Evolutionary conservation across 2,888 invertebrate species (phyloP).

Genomic region (Stenoptilia bipunctidactyla): DNA sequence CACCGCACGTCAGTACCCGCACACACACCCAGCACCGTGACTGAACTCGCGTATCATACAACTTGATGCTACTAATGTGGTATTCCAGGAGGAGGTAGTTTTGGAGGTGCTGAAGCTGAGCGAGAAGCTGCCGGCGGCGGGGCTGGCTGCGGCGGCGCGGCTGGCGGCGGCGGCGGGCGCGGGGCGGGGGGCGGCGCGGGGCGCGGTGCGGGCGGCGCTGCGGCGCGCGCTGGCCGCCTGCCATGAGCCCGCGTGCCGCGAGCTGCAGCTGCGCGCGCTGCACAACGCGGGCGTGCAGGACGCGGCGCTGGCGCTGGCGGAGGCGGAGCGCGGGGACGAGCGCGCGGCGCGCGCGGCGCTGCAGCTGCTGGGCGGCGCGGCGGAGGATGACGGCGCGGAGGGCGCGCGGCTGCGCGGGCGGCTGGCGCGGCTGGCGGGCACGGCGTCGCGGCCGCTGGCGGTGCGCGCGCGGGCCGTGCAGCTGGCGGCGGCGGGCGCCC

Average conservation of each 20-base stretch:
- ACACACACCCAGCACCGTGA: no score
- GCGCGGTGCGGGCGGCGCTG: background rate
- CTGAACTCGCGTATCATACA: no score
- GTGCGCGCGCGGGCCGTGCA: background rate
- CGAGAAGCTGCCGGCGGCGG: background rate
- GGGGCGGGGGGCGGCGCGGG: background rate
- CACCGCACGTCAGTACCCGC: background rate
- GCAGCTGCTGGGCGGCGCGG: background rate
- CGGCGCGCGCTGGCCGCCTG: background rate
- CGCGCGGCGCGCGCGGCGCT: background rate
- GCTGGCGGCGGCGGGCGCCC: background rate
- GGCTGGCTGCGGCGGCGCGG: background rate
- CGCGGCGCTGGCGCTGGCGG: background rate
- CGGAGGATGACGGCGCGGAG: background rate
- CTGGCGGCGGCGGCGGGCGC: background rate
- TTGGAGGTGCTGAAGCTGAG: background rate
- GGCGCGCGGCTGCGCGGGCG: constrained; percentile 1
- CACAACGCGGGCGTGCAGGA: background rate
- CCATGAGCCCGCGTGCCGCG: background rate
- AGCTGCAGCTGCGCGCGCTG: background rate
- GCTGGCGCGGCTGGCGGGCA: constrained; percentile 1
- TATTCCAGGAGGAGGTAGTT: background rate
- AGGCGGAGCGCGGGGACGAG: background rate
- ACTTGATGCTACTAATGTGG: no score
- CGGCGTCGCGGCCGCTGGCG: background rate